phyloP scores from a whole-genome alignment of 2,888 invertebrate genomes.

The Andrena praecox region DNA sequence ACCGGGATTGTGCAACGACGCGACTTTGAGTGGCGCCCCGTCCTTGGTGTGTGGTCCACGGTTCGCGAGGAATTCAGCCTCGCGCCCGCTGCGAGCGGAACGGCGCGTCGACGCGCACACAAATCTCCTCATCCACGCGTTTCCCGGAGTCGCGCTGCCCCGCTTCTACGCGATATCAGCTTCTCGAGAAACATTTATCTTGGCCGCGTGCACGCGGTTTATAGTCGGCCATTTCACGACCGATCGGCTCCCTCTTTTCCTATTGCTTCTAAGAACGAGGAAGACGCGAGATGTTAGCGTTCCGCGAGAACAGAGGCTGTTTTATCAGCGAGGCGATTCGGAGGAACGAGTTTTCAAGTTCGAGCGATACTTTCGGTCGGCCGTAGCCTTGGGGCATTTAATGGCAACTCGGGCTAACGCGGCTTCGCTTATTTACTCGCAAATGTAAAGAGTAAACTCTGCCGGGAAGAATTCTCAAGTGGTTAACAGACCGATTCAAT shows the following conservation, averaged over 20 bases:
- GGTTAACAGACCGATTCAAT: background rate
- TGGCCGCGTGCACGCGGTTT: conserved; percentile 25
- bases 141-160: background rate
- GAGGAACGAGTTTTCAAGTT: no score
- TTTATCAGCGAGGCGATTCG: no score
- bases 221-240: conserved; percentile 59
- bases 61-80: background rate
- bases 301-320: background rate
- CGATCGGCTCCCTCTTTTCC: conserved; percentile 40
- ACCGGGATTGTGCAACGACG: no score
- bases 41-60: background rate
- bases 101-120: background rate
- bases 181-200: conserved; percentile 51
- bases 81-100: background rate
- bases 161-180: conserved; percentile 5
- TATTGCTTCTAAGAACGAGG: conserved; percentile 39
- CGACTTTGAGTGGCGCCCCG: no score
- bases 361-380: no score
- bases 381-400: no score
- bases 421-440: no score
- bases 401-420: no score
- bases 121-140: background rate
- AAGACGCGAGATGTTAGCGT: background rate
- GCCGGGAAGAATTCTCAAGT: background rate
- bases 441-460: no score